Evolutionary conservation across 2,888 invertebrate genomes (phyloP), one percentile per base, ranked within the genome.

Genomic region (Argyresthia goedartella): DNA sequence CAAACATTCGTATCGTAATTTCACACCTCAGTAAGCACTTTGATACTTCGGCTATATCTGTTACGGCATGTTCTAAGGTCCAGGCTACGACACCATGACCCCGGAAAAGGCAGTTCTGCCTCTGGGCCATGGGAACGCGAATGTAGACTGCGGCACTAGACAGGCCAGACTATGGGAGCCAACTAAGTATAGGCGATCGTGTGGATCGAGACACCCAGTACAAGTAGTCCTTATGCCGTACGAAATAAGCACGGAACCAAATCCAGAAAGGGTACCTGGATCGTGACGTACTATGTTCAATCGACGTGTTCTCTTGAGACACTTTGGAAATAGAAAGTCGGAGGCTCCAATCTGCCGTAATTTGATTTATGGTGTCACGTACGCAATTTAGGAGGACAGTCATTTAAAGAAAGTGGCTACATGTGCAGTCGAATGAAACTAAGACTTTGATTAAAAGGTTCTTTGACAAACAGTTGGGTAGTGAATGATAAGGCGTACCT

Each of bases 281-380:
- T 35, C 48, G 8, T n/a, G 10, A 43, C 43, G 10, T 48, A 48
- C 48, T 36, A 13, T 25, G 49, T 35, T 16, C 49, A 49, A 49
- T 49, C 35, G 48, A 36, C 39, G 9, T 44, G 14, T 15, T 25
- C 9, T 13, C 48, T 48, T 33, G 48, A 36, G 41, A 49, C 49
- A 49, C 49, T 41, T 42, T 25, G 49, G 41, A 41, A 49, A 16
- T 41, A 41, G 41, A 49, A 49, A 41, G 25, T 49, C 8, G 14
- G 35, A 25, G 42, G 16, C 41, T 42, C 16, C 41, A 11, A 41
- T 42, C 15, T 11, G 41, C 41, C 15, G 42, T 42, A 49, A 49
- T 49, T 49, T 49, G 49, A 49, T 65, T 69, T 71, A 71, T 66
- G 63, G 65, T 72, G 73, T 74, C 76, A 76, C 76, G 77, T 74